Conservation (phyloP, 2,888 invertebrate species). For the Caradrina clavipalpis region DNA sequence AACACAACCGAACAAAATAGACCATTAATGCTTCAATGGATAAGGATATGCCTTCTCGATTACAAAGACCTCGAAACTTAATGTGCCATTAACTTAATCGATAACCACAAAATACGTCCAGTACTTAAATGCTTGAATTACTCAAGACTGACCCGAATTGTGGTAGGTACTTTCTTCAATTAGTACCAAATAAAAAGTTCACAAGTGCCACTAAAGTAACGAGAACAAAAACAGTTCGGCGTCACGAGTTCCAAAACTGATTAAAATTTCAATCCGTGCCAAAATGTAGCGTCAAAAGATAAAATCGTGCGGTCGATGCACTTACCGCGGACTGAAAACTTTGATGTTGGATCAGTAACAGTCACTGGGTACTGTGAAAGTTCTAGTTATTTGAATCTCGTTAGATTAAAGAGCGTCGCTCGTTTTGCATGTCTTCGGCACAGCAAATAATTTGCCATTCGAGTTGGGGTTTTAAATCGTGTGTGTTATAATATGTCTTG, state of each 20-base stretch:
- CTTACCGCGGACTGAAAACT: conserved; percentile 63
- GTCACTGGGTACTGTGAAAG: conserved; percentile 8
- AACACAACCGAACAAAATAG: conserved; percentile 13
- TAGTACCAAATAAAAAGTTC: conserved; percentile 61
- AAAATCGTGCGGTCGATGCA: conserved; percentile 83
- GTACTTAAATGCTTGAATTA: conserved; percentile 21
- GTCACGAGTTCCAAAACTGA: conserved; percentile 80
- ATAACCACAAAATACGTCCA: conserved; percentile 45
- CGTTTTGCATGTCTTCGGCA: no score
- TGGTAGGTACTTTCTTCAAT: conserved; percentile 57
- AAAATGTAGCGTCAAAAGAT: conserved; percentile 83
- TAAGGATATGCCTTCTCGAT: conserved; percentile 11
- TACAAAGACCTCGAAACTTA: conserved; percentile 13
- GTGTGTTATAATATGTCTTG: no score
- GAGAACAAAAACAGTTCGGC: conserved; percentile 68
- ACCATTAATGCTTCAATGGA: conserved; percentile 21
- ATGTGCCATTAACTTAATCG: conserved; percentile 51
- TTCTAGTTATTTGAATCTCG: conserved; percentile 15
- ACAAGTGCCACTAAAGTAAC: conserved; percentile 51
- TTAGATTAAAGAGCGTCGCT: neutral
- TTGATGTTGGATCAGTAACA: conserved; percentile 29
- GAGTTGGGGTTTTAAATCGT: no score
- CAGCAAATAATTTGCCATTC: no score
- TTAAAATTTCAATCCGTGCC: conserved; percentile 82
- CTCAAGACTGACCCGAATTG: conserved; percentile 37